Conservation (phyloP, 2,888 invertebrate genomes). For the Dysmachus trigonus region DNA sequence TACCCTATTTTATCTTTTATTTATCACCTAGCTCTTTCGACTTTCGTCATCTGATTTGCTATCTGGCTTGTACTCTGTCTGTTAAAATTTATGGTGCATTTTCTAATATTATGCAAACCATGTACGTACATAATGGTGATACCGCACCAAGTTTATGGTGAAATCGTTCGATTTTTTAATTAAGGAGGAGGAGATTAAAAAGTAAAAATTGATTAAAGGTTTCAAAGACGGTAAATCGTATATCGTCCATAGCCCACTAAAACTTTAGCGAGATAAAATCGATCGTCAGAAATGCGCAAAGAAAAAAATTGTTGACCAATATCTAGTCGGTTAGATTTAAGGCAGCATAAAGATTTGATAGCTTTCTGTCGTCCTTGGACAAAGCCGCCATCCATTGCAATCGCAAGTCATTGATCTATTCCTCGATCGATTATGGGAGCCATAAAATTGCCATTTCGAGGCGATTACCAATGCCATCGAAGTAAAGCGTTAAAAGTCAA, state of each 20-base stretch:
- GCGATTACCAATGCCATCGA: not conserved
- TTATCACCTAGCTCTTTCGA: too few species aligned
- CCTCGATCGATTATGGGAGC: slow-evolving; percentile 24
- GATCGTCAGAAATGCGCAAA: not conserved
- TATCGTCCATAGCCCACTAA: not conserved
- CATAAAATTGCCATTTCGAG: slow-evolving; percentile 30
- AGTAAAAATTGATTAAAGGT: not conserved
- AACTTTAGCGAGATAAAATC: not conserved
- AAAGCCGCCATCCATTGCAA: not conserved
- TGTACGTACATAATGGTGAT: too few species aligned
- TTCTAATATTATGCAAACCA: too few species aligned
- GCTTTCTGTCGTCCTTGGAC: slow-evolving; percentile 11
- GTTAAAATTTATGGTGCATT: too few species aligned
- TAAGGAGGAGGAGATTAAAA: too few species aligned
- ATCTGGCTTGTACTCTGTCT: too few species aligned
- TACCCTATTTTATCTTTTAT: too few species aligned
- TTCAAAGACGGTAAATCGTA: not conserved
- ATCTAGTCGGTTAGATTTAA: not conserved
- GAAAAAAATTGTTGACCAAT: not conserved
- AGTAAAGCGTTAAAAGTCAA: slow-evolving; percentile 39
- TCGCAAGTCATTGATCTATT: slow-evolving; percentile 31
- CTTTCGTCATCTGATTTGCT: too few species aligned
- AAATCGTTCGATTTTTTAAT: too few species aligned
- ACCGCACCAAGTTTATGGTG: too few species aligned
- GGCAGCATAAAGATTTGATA: not conserved